A percentile compares a stretch with the other conserved stretches of the same genome.
Conservation (phyloP, 2,797 vertebrate species). For the Percopsis omiscomaycus region DNA sequence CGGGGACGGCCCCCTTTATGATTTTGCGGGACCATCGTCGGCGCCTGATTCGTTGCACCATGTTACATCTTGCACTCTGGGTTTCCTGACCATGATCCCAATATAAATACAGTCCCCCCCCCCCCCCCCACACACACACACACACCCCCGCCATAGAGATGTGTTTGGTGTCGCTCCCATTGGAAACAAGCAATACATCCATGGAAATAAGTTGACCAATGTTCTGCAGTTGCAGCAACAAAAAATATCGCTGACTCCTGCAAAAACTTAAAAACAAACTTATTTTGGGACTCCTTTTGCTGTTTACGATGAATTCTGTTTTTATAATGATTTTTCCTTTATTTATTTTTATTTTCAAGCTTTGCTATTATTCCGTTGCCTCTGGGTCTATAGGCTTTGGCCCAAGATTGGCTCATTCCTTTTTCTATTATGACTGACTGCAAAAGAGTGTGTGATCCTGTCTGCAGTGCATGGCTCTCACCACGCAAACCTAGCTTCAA, state of each 20-base stretch:
- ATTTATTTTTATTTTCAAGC: slow-evolving; percentile 31
- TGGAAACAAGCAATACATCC: slow-evolving; percentile 32
- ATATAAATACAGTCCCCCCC: slow-evolving; percentile 53
- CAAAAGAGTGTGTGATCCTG: slow-evolving; percentile 54
- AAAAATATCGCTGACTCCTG: slow-evolving; percentile 51
- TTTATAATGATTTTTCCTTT: slow-evolving; percentile 20
- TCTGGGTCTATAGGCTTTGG: slow-evolving; percentile 28
- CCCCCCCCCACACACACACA: too few species aligned
- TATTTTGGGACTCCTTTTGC: slow-evolving; percentile 50
- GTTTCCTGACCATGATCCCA: slow-evolving; percentile 60
- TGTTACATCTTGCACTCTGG: slow-evolving; percentile 63
- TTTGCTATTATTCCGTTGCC: slow-evolving; percentile 39
- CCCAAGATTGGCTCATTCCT: slow-evolving; percentile 43
- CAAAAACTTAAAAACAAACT: slow-evolving; percentile 53
- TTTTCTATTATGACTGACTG: slow-evolving; percentile 63
- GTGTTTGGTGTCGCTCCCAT: slow-evolving; percentile 33
- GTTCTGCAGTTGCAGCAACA: slow-evolving; percentile 33
- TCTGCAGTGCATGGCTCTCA: slow-evolving; percentile 43
- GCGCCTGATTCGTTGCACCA: slow-evolving; percentile 51
- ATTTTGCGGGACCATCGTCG: slow-evolving; percentile 56
- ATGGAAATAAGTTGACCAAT: background rate
- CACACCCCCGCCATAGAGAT: slow-evolving; percentile 45
- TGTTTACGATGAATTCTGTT: slow-evolving; percentile 40
- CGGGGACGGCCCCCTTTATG: slow-evolving; percentile 48
- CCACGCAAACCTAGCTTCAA: slow-evolving; percentile 34